Evolutionary conservation across 53 echinoderm and acorn worm genomes (phyloP).

Genomic region (Stichopus horrens): DNA sequence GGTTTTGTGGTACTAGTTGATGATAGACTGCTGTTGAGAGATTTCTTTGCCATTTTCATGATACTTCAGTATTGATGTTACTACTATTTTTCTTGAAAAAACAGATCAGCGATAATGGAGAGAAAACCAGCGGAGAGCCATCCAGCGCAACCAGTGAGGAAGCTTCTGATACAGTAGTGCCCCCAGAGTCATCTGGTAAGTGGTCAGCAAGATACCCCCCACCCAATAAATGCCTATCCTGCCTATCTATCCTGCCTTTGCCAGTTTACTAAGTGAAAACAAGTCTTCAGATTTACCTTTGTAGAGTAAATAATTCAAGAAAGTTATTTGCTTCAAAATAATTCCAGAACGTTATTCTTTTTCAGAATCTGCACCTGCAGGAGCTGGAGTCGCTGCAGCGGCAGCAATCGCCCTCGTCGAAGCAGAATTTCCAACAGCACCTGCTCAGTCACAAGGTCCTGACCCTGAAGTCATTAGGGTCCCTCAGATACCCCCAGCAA

Average conservation of each 20-base stretch:
- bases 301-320: no score
- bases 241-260: background rate
- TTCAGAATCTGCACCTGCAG: background rate
- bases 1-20: no score
- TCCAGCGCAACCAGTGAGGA: slow-evolving; percentile 41
- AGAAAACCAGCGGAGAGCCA: slow-evolving; percentile 37
- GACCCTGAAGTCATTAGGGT: slow-evolving; percentile 9
- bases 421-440: background rate
- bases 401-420: background rate
- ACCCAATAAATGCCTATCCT: background rate
- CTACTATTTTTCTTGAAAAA: background rate
- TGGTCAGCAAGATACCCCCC: no score
- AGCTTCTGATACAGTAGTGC: slow-evolving; percentile 3
- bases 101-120: slow-evolving; percentile 45
- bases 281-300: background rate
- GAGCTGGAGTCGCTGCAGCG: background rate
- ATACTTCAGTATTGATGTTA: background rate
- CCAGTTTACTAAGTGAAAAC: background rate
- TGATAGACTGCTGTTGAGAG: no score
- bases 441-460: slow-evolving; percentile 6
- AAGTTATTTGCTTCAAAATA: no score
- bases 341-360: background rate
- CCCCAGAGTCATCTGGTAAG: slow-evolving; percentile 33
- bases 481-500: background rate
- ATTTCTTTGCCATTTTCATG: background rate